Evolutionary conservation across 2,888 invertebrate genomes (phyloP).

Genomic region (Ophioninae sp.): DNA sequence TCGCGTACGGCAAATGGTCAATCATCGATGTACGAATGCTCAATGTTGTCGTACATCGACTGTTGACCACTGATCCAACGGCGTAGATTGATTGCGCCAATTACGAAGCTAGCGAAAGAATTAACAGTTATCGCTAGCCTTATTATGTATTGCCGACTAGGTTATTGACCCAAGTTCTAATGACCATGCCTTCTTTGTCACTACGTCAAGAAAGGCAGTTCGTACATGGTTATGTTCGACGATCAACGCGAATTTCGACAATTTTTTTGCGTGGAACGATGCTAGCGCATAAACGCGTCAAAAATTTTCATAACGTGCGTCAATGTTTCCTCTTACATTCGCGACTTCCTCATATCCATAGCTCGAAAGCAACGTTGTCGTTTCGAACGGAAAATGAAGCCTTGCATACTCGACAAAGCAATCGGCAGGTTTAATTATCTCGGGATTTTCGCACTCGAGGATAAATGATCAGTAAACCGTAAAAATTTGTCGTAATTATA

Average conservation of each 20-base stretch:
- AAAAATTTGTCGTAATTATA: slow-evolving; percentile 42
- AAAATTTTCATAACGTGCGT: neutral
- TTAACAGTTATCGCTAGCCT: slow-evolving; percentile 4
- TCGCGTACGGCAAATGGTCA: neutral
- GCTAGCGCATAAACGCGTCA: slow-evolving; percentile 3
- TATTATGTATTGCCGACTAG: slow-evolving; percentile 29
- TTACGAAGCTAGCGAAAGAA: slow-evolving; percentile 1
- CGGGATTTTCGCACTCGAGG: slow-evolving; percentile 21
- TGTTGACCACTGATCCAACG: neutral
- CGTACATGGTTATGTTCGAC: no score
- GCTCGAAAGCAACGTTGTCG: neutral
- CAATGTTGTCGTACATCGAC: neutral
- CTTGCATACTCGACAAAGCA: neutral
- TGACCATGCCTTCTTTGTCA: slow-evolving; percentile 22
- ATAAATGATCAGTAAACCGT: slow-evolving; percentile 3
- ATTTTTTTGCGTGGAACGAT: neutral
- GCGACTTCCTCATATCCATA: slow-evolving; percentile 18
- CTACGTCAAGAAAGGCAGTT: neutral
- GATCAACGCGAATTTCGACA: no score
- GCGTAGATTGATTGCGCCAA: neutral
- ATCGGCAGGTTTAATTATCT: neutral
- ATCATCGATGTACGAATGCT: neutral
- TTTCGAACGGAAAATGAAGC: neutral
- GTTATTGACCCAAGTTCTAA: slow-evolving; percentile 45
- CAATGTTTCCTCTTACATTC: slow-evolving; percentile 8